These are phyloP conservation scores for Bugulina stolonifera DNA, from an alignment of 2,888 invertebrate genomes.

Conservation along the genomic window DNA sequence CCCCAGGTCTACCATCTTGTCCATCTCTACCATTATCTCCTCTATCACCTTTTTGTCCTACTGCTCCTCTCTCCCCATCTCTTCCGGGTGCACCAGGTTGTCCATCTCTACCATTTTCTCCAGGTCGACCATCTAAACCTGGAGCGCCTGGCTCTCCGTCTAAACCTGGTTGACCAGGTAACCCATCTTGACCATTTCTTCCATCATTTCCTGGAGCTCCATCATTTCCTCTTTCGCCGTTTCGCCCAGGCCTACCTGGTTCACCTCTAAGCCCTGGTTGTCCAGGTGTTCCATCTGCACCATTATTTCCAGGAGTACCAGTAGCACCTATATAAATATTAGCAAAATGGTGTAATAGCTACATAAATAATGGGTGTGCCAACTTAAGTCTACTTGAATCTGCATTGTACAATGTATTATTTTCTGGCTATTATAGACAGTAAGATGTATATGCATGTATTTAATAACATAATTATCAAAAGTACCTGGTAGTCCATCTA, in stretches of 20 bases:
- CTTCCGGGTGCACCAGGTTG: conserved; percentile 31
- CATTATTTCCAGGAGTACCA: conserved; percentile 27
- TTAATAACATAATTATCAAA: too few species aligned
- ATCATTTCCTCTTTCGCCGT: conserved; percentile 27
- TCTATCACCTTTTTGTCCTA: conserved; percentile 29
- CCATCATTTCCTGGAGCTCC: conserved; percentile 30
- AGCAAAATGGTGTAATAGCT: too few species aligned
- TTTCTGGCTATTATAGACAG: too few species aligned
- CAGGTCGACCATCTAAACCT: conserved; percentile 29
- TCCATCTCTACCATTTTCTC: conserved; percentile 30
- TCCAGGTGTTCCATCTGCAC: background rate
- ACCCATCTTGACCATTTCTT: conserved; percentile 27
- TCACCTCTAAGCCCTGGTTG: conserved; percentile 31
- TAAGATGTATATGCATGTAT: background rate
- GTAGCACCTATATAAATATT: conserved; percentile 1
- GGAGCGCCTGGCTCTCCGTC: conserved; percentile 29
- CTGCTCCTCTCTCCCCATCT: conserved; percentile 29
- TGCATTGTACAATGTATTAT: too few species aligned
- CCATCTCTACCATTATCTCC: conserved; percentile 26
- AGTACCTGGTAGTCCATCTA: background rate
- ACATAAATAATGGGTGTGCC: conserved; percentile 14
- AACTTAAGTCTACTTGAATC: too few species aligned
- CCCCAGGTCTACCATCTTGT: conserved; percentile 25
- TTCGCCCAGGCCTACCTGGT: conserved; percentile 32
- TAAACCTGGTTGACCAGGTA: conserved; percentile 29